Base-by-base conservation (phyloP, 2,888 invertebrate genomes). In the Meandrusa payeni region DNA sequence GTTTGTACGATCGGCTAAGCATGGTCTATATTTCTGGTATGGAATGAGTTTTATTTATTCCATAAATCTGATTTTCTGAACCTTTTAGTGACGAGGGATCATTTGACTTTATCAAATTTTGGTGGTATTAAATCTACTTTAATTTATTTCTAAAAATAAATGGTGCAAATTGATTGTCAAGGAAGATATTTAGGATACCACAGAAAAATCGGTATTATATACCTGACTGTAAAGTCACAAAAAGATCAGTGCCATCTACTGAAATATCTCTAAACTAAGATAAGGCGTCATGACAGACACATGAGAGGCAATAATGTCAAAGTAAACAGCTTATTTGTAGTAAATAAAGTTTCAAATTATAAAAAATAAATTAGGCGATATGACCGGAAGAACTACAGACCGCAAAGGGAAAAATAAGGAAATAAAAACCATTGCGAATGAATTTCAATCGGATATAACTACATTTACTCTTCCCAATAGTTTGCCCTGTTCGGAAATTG, bases 401-500 rank as follows among this genome's bases (percentile, higher is more conserved):
- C 73, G 80, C 1, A 83, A 70, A 61, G 57, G 53, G n/a, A 82
- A 74, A 51, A 24, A 7, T 5, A 78, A 75, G 59, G 69, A 71
- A 2, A 13, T 46, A 0, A 77, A 73, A 57, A 48, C 64, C 0
- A 39, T 47, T 0, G 29, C 28, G 2, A 59, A 52, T 32, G 76
- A 75, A 1, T 32, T 56, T 2, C 50, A 50, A n/a, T 78, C 74
- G 1, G 56, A 53, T 5, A 40, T 75, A 19, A 68, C 76, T 0
- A 53, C 65, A 1, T 86, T 86, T 34, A 66, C 61, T 5, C 49
- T 86, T 27, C 87, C 87, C 1, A 72, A 77, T 3, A 83, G 80
- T 47, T 60, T 87, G 3, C 69, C 83, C 2, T 77, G 79, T 48
- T 85, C 86, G 0, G 80, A 85, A 53, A 58, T 85, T 27, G 70